Percentiles rank a stretch among this genome's conserved stretches.
These are phyloP conservation scores for Eumaeus atala DNA, from an alignment of 1,140 invertebrate species.

Conservation along the genomic window DNA sequence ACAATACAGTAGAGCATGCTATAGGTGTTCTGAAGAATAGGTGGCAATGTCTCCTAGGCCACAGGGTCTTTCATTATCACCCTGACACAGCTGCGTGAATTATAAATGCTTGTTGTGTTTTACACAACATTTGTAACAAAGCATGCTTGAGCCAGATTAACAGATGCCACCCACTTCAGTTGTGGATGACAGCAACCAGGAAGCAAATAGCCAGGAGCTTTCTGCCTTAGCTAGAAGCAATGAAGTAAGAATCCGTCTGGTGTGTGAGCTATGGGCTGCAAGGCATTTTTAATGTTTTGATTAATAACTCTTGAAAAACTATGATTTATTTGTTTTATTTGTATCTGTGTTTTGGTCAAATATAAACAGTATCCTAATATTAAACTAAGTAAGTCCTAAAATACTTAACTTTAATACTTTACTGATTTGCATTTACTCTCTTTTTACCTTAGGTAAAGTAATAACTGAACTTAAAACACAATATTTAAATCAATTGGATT, in stretches of 20 bases:
- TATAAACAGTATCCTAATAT: too few relatives aligned
- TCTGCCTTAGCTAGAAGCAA: background rate
- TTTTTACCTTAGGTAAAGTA: too few relatives aligned
- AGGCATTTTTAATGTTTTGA: background rate
- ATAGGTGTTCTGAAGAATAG: constrained; percentile 26
- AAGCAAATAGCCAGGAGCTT: background rate
- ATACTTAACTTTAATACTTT: too few relatives aligned
- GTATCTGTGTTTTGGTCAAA: too few relatives aligned
- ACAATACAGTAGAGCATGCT: constrained; percentile 23
- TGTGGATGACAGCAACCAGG: background rate
- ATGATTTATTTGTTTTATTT: background rate
- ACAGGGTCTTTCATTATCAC: constrained; percentile 27
- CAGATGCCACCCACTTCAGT: background rate
- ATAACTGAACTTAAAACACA: too few relatives aligned
- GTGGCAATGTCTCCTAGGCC: constrained; percentile 23
- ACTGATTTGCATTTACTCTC: too few relatives aligned
- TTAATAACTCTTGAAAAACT: background rate
- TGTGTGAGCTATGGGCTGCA: constrained; percentile 6
- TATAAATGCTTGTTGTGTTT: constrained; percentile 27
- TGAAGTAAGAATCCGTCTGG: background rate
- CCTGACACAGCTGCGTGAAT: constrained; percentile 23
- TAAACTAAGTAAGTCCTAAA: too few relatives aligned
- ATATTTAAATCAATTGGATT: too few relatives aligned
- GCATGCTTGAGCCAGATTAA: background rate
- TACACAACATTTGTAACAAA: constrained; percentile 25